phyloP scores from a whole-genome alignment of 2,113 vertebrate genomes.

The Nerophis lumbriciformis region DNA sequence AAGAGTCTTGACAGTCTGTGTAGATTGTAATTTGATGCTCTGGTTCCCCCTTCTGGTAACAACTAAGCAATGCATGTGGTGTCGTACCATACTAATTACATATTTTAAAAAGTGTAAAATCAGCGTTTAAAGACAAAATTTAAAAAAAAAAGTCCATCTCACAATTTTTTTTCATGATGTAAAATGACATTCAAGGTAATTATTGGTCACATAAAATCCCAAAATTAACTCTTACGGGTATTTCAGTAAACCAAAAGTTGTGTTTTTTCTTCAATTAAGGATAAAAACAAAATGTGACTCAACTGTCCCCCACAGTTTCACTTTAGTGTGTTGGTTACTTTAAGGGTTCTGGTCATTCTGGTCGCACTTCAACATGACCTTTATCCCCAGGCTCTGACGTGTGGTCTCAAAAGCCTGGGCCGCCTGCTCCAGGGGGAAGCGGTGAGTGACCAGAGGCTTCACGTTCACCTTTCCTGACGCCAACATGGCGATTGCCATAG shows the following conservation, averaged over 20 bases:
- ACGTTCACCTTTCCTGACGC: constrained; percentile 84
- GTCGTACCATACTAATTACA: too few species aligned
- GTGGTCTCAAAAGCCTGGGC: constrained; percentile 86
- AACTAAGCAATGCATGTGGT: not conserved
- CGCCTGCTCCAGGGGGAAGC: constrained; percentile 91
- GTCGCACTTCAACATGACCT: constrained; percentile 97
- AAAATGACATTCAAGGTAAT: too few species aligned
- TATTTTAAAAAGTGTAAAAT: not conserved
- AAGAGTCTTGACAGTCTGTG: not conserved
- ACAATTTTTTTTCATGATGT: too few species aligned
- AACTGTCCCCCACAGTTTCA: not conserved
- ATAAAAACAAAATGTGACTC: too few species aligned
- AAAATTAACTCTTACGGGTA: too few species aligned
- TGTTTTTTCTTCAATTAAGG: too few species aligned
- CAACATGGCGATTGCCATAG: constrained; percentile 86
- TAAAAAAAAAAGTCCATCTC: too few species aligned
- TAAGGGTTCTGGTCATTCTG: constrained; percentile 80
- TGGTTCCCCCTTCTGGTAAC: not conserved
- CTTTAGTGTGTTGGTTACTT: constrained; percentile 25
- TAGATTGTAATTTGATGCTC: not conserved
- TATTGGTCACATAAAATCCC: too few species aligned
- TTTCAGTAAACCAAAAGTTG: too few species aligned
- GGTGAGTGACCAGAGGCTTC: constrained; percentile 89
- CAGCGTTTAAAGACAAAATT: not conserved
- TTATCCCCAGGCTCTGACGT: constrained; percentile 82